phyloP scores from a whole-genome alignment of 2,797 vertebrate genomes.

The Lutjanus argentimaculatus region DNA sequence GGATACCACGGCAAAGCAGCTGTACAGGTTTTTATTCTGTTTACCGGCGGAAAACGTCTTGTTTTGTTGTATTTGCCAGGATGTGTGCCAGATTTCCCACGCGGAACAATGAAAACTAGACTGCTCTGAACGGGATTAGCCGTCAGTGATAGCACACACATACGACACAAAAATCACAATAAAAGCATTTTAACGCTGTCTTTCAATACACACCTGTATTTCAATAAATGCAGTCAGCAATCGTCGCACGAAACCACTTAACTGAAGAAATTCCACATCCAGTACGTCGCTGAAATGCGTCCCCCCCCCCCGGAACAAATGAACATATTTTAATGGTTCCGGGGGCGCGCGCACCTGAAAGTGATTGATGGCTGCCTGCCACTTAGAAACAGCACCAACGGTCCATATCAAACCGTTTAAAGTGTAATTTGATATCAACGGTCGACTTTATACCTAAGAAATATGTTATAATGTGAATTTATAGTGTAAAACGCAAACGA shows the following conservation, averaged over 20 bases:
- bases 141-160: neutral
- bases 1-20: neutral
- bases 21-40: neutral
- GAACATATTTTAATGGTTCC: constrained; percentile 51
- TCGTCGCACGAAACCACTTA: neutral
- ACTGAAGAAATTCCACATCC: neutral
- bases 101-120: neutral
- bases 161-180: neutral
- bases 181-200: rapidly evolving
- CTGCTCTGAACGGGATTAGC: neutral
- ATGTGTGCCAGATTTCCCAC: neutral
- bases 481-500: neutral
- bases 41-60: neutral
- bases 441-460: neutral
- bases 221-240: too few relatives aligned
- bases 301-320: constrained; percentile 56
- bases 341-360: constrained; percentile 58
- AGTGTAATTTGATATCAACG: neutral
- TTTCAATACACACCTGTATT: neutral
- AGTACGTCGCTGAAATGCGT: constrained; percentile 55
- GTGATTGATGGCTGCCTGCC: constrained; percentile 31
- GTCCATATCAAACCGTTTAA: neutral
- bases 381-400: neutral
- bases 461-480: neutral
- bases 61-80: neutral